phyloP scores from a whole-genome alignment of 2,797 vertebrate genomes.

The Sebastes nivosus region DNA sequence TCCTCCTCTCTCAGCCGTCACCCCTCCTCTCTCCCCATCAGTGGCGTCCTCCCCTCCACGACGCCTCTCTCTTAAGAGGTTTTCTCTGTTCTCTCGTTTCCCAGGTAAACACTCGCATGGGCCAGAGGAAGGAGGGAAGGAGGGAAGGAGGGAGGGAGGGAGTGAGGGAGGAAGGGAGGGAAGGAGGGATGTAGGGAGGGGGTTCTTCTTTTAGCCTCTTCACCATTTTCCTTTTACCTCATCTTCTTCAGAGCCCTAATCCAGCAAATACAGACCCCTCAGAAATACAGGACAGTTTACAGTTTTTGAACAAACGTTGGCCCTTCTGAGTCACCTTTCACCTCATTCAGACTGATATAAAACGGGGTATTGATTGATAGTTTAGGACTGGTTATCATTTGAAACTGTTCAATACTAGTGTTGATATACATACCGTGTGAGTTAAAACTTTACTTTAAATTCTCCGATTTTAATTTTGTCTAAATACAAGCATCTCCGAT shows the following conservation, averaged over 20 bases:
- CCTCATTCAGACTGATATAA: not conserved
- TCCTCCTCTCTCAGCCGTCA: conserved; percentile 71
- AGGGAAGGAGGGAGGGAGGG: not conserved
- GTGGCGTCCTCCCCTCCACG: conserved; percentile 81
- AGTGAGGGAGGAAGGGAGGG: not conserved
- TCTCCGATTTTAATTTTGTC: not conserved
- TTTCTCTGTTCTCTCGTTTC: conserved; percentile 85
- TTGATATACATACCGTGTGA: not conserved
- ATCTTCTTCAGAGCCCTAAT: conserved; percentile 56
- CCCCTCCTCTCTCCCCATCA: conserved; percentile 82
- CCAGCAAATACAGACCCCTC: conserved; percentile 66
- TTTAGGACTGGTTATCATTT: not conserved
- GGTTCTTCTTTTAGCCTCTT: conserved; percentile 13
- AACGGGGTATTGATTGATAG: not conserved
- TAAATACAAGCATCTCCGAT: not conserved
- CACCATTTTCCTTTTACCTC: conserved; percentile 19
- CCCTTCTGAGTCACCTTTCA: not conserved
- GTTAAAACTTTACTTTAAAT: not conserved
- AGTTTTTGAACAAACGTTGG: no score
- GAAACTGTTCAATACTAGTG: not conserved
- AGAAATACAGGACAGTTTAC: not conserved
- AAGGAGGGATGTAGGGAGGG: not conserved
- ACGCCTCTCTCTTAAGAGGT: conserved; percentile 84
- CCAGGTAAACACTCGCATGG: conserved; percentile 83
- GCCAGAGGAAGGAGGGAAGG: conserved; percentile 17